Evolutionary conservation across 2,797 vertebrate genomes (phyloP).

Genomic region (Hypotaenidia okinawae): DNA sequence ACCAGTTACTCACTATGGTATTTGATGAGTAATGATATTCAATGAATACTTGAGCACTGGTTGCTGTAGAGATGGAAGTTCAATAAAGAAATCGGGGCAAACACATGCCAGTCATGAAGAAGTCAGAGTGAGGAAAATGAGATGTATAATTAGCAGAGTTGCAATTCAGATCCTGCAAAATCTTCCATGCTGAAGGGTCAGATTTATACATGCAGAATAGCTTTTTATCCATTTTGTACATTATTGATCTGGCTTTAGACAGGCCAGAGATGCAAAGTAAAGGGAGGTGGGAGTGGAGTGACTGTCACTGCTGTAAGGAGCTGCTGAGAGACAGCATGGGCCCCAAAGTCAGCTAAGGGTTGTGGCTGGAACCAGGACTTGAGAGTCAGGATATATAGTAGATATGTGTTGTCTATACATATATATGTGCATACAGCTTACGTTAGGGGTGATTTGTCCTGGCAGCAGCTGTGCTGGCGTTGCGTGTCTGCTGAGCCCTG

Average conservation of each 20-base stretch:
- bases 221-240: background rate
- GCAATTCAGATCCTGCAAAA: background rate
- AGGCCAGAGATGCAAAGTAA: background rate
- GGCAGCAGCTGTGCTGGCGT: background rate
- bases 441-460: rapidly evolving
- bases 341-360: background rate
- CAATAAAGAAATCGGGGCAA: background rate
- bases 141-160: background rate
- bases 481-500: background rate
- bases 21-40: background rate
- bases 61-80: background rate
- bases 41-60: background rate
- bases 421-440: background rate
- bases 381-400: background rate
- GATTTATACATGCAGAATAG: background rate
- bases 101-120: background rate
- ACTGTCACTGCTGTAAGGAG: background rate
- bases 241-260: background rate
- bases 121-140: background rate
- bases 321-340: rapidly evolving
- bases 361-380: background rate
- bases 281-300: background rate
- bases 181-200: background rate
- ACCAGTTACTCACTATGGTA: background rate
- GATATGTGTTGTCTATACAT: rapidly evolving